Evolutionary conservation across 1,140 invertebrate genomes (phyloP).

Genomic region (Tetramorium simillimum): DNA sequence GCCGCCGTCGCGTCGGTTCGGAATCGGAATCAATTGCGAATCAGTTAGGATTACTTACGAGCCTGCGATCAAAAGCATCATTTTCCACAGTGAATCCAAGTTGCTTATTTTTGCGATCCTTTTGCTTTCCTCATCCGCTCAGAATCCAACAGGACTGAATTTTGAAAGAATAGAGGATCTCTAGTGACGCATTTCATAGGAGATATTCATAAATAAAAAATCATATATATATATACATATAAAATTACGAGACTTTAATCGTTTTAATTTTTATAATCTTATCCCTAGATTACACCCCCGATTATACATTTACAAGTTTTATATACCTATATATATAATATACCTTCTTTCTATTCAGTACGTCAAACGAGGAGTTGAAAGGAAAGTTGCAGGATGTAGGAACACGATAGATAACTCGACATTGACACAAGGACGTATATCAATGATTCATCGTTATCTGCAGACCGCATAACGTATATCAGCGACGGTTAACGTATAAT

Average conservation of each 20-base stretch:
- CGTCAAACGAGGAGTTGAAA: neutral
- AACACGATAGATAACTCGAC: conserved; percentile 1
- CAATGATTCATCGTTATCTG: conserved; percentile 7
- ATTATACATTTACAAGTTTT: conserved; percentile 2
- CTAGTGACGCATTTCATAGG: neutral
- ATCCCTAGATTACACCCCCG: conserved; percentile 2
- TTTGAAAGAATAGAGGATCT: neutral
- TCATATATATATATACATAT: conserved; percentile 5
- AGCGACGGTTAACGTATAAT: neutral
- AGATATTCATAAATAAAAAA: neutral
- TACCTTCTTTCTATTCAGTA: conserved; percentile 10
- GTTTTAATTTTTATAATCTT: neutral
- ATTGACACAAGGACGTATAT: neutral
- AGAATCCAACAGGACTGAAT: neutral
- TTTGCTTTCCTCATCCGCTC: neutral
- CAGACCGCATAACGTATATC: neutral
- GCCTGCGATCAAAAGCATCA: neutral
- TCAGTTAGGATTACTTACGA: too few species aligned
- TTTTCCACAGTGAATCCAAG: neutral
- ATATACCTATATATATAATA: neutral
- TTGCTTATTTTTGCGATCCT: neutral
- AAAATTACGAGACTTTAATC: conserved; percentile 30
- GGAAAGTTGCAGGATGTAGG: neutral
- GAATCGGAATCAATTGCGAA: too few species aligned
- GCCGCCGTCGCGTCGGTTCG: too few species aligned